Evolutionary conservation across 30 jellyfish, hydroid and myxozoan species (phyloP), one percentile per base, ranked within the genome.

Genomic region (Nemopilema nomurai): DNA sequence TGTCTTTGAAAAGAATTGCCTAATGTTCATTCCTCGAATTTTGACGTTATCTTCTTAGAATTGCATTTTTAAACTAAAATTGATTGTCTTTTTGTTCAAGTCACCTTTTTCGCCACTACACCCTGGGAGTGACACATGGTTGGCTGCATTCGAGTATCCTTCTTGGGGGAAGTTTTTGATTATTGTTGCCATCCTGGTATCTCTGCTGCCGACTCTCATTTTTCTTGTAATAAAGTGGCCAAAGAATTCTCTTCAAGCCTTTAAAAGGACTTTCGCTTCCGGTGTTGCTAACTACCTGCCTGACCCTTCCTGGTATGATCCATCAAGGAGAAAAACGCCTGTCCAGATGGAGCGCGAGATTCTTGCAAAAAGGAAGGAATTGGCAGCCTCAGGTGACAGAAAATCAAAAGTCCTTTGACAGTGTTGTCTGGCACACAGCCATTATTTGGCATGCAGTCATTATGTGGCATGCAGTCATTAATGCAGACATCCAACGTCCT

Each of bases 101-200:
- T n/a, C 73, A n/a, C 96, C 97, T 49, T 85, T 89, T 52, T 87
- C 99, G 23, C 76, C 96, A 0, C 73, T 76, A 1, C 95, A 86
- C 74, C 84, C 85, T 49, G 99, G 99, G 26, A 82, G 92, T 28
- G 81, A 89, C 16, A 76, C 87, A 49, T 94, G 96, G 91, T 75
- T 82, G 8, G 96, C 89, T 16, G 1, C 83, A 9, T 78, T 90
- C 69, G 81, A 70, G 22, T 89, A 94, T 71, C 97, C 97, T 0
- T 64, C 87, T 3, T 94, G 99, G 99, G 97, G 96, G 9, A 84
- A 84, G 28, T 73, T 94, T 82, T 16, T 94, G 68, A 89, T 89
- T 20, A 90, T 73, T 52, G 49, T 89, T 29, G 86, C 89, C 49
- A 94, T 89, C 50, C 53, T 85, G 6, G 82, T 65, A 1, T 82